phyloP scores from a whole-genome alignment of 2,797 vertebrate genomes.

The Selene dorsalis region DNA sequence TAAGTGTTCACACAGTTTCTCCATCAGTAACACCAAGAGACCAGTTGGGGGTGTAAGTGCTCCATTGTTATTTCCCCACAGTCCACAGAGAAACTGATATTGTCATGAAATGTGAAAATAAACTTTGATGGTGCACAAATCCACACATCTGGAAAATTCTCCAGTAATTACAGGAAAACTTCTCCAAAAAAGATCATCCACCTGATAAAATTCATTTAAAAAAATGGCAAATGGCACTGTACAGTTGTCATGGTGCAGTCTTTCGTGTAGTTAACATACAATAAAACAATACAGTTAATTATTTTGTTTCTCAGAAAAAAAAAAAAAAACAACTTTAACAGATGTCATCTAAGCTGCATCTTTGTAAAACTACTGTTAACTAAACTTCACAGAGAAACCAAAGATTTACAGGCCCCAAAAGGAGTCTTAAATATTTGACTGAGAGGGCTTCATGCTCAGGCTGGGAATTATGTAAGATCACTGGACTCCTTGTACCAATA shows the following conservation, averaged over 20 bases:
- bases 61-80: slow-evolving; percentile 5
- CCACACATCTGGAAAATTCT: neutral
- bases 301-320: neutral
- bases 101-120: neutral
- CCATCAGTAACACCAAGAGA: slow-evolving; percentile 8
- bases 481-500: too few species aligned
- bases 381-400: neutral
- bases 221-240: neutral
- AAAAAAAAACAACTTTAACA: neutral
- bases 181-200: neutral
- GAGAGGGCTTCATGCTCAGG: neutral
- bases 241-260: neutral
- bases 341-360: neutral
- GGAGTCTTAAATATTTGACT: neutral
- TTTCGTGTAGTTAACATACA: neutral
- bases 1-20: neutral
- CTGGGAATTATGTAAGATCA: neutral
- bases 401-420: neutral
- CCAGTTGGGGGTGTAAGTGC: slow-evolving; percentile 62
- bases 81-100: neutral
- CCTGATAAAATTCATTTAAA: neutral
- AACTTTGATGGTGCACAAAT: neutral
- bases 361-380: neutral
- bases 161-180: neutral
- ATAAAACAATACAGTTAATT: neutral